Percentiles rank a stretch among this genome's conserved stretches.
phyloP scores from a whole-genome alignment of 2,113 vertebrate genomes.

The Cyanoderma ruficeps region DNA sequence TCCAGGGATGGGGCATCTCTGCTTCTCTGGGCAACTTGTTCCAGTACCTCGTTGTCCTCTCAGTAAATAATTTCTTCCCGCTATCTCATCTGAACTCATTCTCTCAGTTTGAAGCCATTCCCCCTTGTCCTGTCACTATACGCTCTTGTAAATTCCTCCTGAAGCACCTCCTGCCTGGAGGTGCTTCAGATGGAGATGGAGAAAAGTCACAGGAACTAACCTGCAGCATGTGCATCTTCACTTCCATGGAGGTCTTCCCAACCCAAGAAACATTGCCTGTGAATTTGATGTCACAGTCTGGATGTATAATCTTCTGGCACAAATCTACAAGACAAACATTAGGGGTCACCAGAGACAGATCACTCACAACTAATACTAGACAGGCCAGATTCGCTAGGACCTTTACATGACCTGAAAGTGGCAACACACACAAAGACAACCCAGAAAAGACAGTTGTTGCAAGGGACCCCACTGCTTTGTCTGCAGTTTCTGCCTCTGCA shows the following conservation, averaged over 20 bases:
- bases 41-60: neutral
- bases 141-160: neutral
- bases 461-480: neutral
- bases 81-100: neutral
- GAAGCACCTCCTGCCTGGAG: neutral
- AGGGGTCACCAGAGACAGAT: neutral
- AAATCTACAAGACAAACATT: slow-evolving; percentile 77
- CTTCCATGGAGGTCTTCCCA: slow-evolving; percentile 94
- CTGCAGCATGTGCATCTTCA: slow-evolving; percentile 97
- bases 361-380: neutral
- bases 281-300: slow-evolving; percentile 95
- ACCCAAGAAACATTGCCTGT: slow-evolving; percentile 95
- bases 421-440: neutral
- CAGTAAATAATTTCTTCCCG: neutral
- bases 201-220: slow-evolving; percentile 60
- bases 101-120: neutral
- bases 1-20: neutral
- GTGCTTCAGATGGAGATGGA: neutral
- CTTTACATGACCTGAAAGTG: neutral
- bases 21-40: neutral
- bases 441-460: neutral
- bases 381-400: neutral
- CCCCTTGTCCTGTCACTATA: neutral
- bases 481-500: neutral
- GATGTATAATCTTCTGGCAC: slow-evolving; percentile 85